Base-by-base conservation (phyloP, 2,888 invertebrate species). In the Coenonympha arcania region DNA sequence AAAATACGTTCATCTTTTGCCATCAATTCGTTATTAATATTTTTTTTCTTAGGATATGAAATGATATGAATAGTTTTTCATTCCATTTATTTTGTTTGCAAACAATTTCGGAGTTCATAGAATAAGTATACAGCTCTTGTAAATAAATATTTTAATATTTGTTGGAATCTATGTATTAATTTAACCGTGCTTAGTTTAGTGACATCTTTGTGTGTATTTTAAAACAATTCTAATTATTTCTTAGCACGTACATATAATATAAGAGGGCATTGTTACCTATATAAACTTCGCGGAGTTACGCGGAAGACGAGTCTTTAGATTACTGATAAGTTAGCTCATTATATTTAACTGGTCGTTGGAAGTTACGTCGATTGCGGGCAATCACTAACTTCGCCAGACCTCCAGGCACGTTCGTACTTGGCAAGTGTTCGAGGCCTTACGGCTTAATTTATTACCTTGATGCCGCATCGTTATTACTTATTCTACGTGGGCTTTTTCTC, bases 401-500 rank as follows among this genome's bases (percentile, higher is more conserved):
- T 46, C 20, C 42, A 34, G 48, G 54, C 55, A 49, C 49, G 55
- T 55, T 36, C 45, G 19, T 48, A 51, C 54, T 54, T 54, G 54
- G 48, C 51, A 51, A 48, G 22, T 50, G 26, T 43, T 43, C 47
- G 34, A 50, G 28, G 40, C 39, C 22, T 40, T 39, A 41, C n/a
- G 36, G 33, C 30, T 43, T 52, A 40, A 55, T 54, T 54, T 54
- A 48, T 54, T 45, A 47, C 28, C 33, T 28, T 22, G 45, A 49
- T 46, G 31, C 49, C 18, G 51, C 41, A 39, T 47, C 42, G 31
- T 31, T 40, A 13, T 31, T 37, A 16, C 37, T 44, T 49, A 30
- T 24, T 44, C 6, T 33, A 41, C 18, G 16, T 24, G 16, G 22
- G 22, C 24, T 36, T 28, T 42, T 44, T 39, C 44, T 33, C 39